Conservation (phyloP, 1,140 invertebrate species). For the Hycleus cichorii region DNA sequence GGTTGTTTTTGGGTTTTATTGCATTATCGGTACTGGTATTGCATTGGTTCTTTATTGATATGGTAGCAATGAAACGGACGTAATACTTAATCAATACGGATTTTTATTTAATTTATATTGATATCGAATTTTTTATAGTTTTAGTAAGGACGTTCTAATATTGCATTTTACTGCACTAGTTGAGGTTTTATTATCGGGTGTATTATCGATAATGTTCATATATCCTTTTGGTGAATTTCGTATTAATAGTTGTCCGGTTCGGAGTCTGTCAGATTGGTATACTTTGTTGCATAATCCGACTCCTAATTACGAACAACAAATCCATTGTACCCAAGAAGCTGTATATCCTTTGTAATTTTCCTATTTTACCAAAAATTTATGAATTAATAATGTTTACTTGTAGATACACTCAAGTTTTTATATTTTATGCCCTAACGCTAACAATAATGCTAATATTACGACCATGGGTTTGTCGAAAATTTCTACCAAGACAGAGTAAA, state of each 20-base stretch:
- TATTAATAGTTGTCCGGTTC: slow-evolving; percentile 69
- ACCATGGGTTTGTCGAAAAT: slow-evolving; percentile 59
- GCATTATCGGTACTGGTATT: slow-evolving; percentile 73
- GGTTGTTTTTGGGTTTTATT: slow-evolving; percentile 92
- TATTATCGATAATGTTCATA: slow-evolving; percentile 66
- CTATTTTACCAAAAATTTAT: background rate
- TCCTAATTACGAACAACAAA: slow-evolving; percentile 79
- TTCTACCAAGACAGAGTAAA: slow-evolving; percentile 59
- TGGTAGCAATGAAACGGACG: slow-evolving; percentile 66
- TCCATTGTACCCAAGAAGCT: slow-evolving; percentile 94
- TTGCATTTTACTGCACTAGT: slow-evolving; percentile 72
- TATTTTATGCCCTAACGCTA: slow-evolving; percentile 83
- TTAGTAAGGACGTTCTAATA: slow-evolving; percentile 61
- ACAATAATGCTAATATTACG: slow-evolving; percentile 72
- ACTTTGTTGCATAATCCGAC: slow-evolving; percentile 89
- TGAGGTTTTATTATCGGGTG: slow-evolving; percentile 65
- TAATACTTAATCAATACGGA: slow-evolving; percentile 35
- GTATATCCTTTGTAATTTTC: slow-evolving; percentile 88
- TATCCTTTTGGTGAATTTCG: slow-evolving; percentile 69
- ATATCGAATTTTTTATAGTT: slow-evolving; percentile 44
- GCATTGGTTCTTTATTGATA: slow-evolving; percentile 89
- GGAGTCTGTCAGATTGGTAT: slow-evolving; percentile 88
- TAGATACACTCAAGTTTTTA: slow-evolving; percentile 90
- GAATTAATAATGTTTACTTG: slow-evolving; percentile 19
- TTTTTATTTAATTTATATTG: background rate